phyloP scores from a whole-genome alignment of 2,113 vertebrate species.

The Caretta caretta region DNA sequence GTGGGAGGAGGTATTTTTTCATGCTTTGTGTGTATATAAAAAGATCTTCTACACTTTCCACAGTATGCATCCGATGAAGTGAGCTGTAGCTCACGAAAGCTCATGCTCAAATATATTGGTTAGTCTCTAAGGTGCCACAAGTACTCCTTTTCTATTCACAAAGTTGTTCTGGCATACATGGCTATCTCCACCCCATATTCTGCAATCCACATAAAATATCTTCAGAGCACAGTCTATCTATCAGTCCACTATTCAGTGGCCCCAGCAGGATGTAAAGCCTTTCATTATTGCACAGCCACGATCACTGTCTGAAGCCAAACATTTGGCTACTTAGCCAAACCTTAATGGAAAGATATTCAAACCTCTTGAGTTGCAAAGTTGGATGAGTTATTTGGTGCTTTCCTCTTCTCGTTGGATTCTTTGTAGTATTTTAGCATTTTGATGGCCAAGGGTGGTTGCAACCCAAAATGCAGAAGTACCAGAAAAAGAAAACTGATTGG shows the following conservation, averaged over 20 bases:
- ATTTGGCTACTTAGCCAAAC: not conserved
- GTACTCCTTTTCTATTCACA: not conserved
- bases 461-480: not conserved
- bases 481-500: not conserved
- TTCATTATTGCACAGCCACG: not conserved
- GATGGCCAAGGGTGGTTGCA: not conserved
- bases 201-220: not conserved
- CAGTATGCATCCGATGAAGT: no score
- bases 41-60: no score
- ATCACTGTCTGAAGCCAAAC: not conserved
- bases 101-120: no score
- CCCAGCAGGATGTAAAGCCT: not conserved
- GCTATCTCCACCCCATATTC: not conserved
- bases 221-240: not conserved
- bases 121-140: no score
- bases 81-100: no score
- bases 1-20: no score
- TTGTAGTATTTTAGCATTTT: not conserved
- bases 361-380: not conserved
- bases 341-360: not conserved
- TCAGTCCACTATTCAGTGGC: not conserved
- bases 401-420: not conserved
- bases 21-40: no score
- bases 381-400: not conserved
- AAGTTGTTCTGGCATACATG: not conserved